phyloP scores from a whole-genome alignment of 2,888 invertebrate genomes.

The Aplocera efformata region DNA sequence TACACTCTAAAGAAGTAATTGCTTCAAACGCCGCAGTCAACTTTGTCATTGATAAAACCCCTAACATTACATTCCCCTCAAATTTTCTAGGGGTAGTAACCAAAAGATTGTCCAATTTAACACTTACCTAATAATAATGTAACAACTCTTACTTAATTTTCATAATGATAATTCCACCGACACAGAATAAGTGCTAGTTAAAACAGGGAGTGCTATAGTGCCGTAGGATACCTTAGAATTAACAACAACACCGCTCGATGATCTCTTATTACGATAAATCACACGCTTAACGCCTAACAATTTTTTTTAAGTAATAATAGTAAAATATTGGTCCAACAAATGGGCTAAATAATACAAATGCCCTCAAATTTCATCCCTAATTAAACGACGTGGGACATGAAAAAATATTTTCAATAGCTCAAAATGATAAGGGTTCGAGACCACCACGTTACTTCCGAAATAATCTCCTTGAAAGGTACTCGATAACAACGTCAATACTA shows the following conservation, averaged over 20 bases:
- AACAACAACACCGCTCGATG: conserved; percentile 80
- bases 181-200: conserved; percentile 81
- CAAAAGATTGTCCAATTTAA: conserved; percentile 80
- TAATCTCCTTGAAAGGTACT: conserved; percentile 76
- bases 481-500: conserved; percentile 80
- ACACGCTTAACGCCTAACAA: conserved; percentile 81
- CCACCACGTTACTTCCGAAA: conserved; percentile 70
- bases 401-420: conserved; percentile 80
- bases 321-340: conserved; percentile 82
- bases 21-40: conserved; percentile 70
- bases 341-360: conserved; percentile 81
- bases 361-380: conserved; percentile 81
- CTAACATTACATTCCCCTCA: conserved; percentile 76
- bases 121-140: conserved; percentile 81
- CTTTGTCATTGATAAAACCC: conserved; percentile 80
- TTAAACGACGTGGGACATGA: conserved; percentile 80
- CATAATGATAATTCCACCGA: conserved; percentile 78
- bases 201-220: conserved; percentile 81
- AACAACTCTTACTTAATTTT: conserved; percentile 78
- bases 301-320: conserved; percentile 80
- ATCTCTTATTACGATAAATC: conserved; percentile 79
- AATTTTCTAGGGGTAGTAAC: conserved; percentile 78
- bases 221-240: conserved; percentile 78
- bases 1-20: conserved; percentile 45
- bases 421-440: conserved; percentile 78